These are phyloP conservation scores for Agrochola lychnidis DNA, from an alignment of 2,888 invertebrate species.

Conservation along the genomic window DNA sequence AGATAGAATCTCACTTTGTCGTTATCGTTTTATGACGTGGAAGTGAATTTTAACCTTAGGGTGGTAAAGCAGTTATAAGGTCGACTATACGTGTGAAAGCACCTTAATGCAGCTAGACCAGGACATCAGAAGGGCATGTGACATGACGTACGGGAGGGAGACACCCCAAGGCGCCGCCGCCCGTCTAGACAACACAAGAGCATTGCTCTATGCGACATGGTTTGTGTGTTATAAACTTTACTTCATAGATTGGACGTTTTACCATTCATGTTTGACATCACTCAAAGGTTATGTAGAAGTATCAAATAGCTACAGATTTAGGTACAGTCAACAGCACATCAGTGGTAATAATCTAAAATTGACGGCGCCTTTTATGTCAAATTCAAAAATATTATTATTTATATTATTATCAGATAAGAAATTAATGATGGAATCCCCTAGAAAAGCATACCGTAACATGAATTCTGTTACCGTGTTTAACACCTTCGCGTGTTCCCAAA, in stretches of 20 bases:
- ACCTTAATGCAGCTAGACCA: conserved; percentile 36
- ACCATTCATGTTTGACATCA: neutral
- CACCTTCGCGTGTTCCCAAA: conserved; percentile 53
- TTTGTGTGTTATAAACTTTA: conserved; percentile 38
- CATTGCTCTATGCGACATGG: conserved; percentile 33
- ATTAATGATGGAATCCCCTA: neutral
- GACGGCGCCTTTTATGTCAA: too few species aligned
- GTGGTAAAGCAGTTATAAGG: too few species aligned
- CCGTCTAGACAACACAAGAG: conserved; percentile 72
- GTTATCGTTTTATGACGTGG: neutral
- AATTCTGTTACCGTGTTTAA: conserved; percentile 29
- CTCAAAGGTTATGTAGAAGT: neutral
- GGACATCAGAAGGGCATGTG: conserved; percentile 58
- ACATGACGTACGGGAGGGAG: conserved; percentile 46
- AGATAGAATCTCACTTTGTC: neutral
- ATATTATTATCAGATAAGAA: conserved; percentile 29
- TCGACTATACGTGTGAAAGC: neutral
- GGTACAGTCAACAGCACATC: neutral
- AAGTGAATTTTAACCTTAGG: neutral
- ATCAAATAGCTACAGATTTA: neutral
- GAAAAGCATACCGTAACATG: conserved; percentile 7
- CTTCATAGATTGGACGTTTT: conserved; percentile 10
- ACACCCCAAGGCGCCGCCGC: conserved; percentile 63
- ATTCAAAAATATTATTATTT: too few species aligned
- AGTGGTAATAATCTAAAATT: too few species aligned